Conservation (phyloP, 2,113 vertebrate genomes). For the Corynorhinus townsendii region DNA sequence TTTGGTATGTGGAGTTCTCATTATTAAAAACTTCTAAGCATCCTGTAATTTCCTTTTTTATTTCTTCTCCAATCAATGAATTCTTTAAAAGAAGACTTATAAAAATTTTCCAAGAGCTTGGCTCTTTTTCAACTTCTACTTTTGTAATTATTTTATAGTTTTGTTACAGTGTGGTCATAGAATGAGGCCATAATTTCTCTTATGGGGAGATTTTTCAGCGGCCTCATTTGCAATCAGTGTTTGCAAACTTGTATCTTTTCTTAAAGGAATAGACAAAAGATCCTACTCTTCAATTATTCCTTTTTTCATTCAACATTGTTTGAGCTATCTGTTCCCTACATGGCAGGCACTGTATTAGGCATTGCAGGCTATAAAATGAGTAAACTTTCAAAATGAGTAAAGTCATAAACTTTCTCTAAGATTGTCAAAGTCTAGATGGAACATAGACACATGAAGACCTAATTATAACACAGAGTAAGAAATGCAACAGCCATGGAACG, state of each 20-base stretch:
- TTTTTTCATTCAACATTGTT: background rate
- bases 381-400: background rate
- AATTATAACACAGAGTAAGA: background rate
- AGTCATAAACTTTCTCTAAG: background rate
- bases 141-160: conserved; percentile 1
- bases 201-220: background rate
- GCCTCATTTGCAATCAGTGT: background rate
- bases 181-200: background rate
- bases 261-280: background rate
- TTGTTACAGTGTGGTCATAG: background rate
- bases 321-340: background rate
- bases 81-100: background rate
- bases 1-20: background rate
- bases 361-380: background rate
- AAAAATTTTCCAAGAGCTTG: background rate
- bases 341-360: background rate
- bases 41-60: background rate
- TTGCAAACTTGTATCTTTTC: background rate
- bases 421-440: background rate
- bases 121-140: background rate
- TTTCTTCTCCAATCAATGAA: background rate
- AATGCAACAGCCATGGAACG: background rate
- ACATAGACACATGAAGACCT: background rate
- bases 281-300: background rate
- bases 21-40: background rate